Conservation (phyloP, 2,888 invertebrate species). For the Abrostola triplasia region DNA sequence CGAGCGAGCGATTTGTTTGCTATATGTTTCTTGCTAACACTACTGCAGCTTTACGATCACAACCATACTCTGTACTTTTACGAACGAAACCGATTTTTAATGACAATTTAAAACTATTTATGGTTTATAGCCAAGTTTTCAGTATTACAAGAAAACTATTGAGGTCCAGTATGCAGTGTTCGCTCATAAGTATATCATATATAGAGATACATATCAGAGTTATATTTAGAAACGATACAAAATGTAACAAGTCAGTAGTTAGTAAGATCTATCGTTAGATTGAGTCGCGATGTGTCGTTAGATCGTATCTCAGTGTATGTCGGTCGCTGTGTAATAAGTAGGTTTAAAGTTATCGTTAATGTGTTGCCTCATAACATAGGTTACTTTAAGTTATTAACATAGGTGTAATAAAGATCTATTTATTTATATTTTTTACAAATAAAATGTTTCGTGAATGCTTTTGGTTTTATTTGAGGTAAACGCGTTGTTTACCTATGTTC, state of each 20-base stretch:
- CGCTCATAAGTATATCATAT: not conserved
- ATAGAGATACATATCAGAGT: not conserved
- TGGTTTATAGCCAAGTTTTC: no score
- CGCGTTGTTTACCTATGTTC: not conserved
- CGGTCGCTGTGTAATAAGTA: constrained; percentile 38
- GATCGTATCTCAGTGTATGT: constrained; percentile 15
- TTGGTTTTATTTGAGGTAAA: constrained; percentile 15
- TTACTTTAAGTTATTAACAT: constrained; percentile 69
- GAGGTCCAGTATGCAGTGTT: no score
- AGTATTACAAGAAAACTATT: no score
- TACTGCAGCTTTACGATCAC: no score
- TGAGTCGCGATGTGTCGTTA: constrained; percentile 23
- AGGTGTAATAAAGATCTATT: constrained; percentile 60
- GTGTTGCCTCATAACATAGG: constrained; percentile 70
- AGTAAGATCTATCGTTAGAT: constrained; percentile 3
- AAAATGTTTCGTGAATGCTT: constrained; percentile 38
- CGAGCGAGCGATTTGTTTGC: constrained; percentile 8
- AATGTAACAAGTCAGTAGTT: constrained; percentile 21
- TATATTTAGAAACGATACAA: not conserved
- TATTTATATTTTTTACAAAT: constrained; percentile 68
- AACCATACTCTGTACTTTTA: no score
- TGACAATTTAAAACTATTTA: no score
- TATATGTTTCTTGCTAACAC: not conserved
- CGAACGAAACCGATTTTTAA: no score
- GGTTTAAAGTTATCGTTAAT: constrained; percentile 50